Evolutionary conservation across 2,113 vertebrate species (phyloP), one percentile per base, ranked within the genome.

Genomic region (Salvator merianae): DNA sequence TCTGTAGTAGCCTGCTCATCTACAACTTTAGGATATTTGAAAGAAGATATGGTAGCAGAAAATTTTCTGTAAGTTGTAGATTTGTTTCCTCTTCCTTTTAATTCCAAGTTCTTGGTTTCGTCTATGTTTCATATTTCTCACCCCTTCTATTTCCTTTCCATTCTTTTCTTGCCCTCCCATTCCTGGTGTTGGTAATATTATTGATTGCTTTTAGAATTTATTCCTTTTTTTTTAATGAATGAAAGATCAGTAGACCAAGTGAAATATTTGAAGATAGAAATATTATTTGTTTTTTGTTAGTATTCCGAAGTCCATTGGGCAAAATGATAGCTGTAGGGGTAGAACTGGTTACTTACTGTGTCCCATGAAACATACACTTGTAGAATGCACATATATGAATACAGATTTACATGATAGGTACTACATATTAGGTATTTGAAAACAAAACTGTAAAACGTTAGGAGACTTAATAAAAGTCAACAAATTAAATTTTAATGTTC

Each of bases 11-110:
- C 87, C 90, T 97, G 69, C 96, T 97, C 55, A 96, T 97, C 91
- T 97, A 97, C 93, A 97, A 97, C 91, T 97, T 97, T 62, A 96
- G 96, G 87, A 96, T 97, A 94, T 96, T 97, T 95, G 97, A 97
- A 94, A 96, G 96, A 95, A 95, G 96, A 95, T 97, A 96, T 7
- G 96, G 96, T 86, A 97, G 96, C 93, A 94, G 95, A 92, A 97
- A 97, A 94, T 97, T 96, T 95, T 95, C 96, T 40, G 96, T 97
- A 95, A 96, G 95, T 95, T 88, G 63, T 50, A 80, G 34, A 84
- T 88, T 59, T 32, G 16, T 84, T 62, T 65, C n/a, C 40, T 50
- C 30, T 78, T 50, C 12, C 20, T 43, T 77, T 71, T 20, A 24
- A n/a, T 3, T 88, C 74, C 26, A n/a, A 53, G 34, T 83, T 24